Percentiles rank a stretch among this genome's conserved stretches.
phyloP scores from a whole-genome alignment of 37 sponge, comb jelly and placozoan species.

The Amphimedon queenslandica region DNA sequence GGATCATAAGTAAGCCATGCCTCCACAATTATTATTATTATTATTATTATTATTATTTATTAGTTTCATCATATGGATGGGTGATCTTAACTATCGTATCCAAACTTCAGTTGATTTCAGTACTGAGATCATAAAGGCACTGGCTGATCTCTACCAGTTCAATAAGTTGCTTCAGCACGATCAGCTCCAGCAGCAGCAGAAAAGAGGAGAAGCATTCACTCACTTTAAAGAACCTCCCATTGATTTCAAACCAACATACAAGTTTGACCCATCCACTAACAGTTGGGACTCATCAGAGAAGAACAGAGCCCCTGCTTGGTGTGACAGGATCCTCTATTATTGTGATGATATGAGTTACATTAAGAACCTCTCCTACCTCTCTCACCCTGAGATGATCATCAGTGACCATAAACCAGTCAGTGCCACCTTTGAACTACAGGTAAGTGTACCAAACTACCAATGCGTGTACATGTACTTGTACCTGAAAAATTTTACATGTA shows the following conservation, averaged over 20 bases:
- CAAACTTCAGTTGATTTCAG: conserved; percentile 20
- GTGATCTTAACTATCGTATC: conserved; percentile 90
- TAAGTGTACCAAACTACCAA: no score
- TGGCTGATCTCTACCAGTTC: conserved; percentile 44
- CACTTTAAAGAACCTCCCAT: conserved; percentile 64
- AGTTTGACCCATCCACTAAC: conserved; percentile 79
- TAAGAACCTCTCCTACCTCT: conserved; percentile 47
- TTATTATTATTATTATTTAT: no score
- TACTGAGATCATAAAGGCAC: conserved; percentile 38
- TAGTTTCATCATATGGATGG: conserved; percentile 86
- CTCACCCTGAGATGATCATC: conserved; percentile 45
- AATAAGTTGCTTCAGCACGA: conserved; percentile 41
- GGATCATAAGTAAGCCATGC: conserved; percentile 52
- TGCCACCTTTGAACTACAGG: conserved; percentile 56
- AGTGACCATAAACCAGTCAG: conserved; percentile 96
- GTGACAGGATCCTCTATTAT: conserved; percentile 76
- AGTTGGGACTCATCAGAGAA: conserved; percentile 88
- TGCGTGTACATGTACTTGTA: no score
- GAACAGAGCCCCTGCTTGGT: conserved; percentile 89
- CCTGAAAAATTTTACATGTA: no score
- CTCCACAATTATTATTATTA: no score
- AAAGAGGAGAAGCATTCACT: conserved; percentile 46
- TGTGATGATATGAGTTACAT: conserved; percentile 5
- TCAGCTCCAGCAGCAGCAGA: conserved; percentile 55
- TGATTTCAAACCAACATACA: conserved; percentile 83